These are phyloP conservation scores for Rhodinocichla rosea DNA, from an alignment of 2,113 vertebrate genomes.

Conservation along the genomic window DNA sequence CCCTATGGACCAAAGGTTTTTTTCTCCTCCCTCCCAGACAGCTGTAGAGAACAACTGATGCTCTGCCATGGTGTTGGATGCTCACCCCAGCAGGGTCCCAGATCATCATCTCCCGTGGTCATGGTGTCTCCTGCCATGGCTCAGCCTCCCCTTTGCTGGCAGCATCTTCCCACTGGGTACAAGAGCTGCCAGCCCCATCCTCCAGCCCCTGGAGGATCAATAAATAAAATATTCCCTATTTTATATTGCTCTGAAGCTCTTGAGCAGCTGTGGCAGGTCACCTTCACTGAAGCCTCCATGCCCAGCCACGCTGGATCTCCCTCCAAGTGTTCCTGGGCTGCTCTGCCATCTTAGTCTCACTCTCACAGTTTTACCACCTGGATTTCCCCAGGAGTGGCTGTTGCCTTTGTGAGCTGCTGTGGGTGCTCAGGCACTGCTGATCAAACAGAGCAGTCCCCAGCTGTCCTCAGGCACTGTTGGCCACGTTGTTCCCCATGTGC, in stretches of 20 bases:
- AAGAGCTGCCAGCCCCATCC: neutral
- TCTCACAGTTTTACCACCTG: neutral
- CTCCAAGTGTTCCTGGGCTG: neutral
- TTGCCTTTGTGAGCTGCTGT: neutral
- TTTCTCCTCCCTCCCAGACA: neutral
- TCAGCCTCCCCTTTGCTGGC: neutral
- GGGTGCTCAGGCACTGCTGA: accelerated
- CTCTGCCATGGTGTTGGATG: neutral
- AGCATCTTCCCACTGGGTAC: neutral
- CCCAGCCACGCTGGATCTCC: accelerated
- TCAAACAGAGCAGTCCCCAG: neutral
- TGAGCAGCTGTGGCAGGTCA: neutral
- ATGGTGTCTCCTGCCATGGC: neutral
- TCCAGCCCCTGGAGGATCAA: neutral
- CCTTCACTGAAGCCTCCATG: neutral
- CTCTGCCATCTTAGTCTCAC: neutral
- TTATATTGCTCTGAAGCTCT: neutral
- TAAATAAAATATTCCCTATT: neutral
- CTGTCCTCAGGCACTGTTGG: neutral
- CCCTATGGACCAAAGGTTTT: neutral
- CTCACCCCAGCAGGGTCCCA: neutral
- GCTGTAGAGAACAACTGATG: neutral
- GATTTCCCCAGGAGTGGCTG: neutral
- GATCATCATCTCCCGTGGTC: neutral
- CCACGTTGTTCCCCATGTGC: accelerated